Evolutionary conservation across 2,797 vertebrate species (phyloP).

Genomic region (Coranthus polyacanthus): DNA sequence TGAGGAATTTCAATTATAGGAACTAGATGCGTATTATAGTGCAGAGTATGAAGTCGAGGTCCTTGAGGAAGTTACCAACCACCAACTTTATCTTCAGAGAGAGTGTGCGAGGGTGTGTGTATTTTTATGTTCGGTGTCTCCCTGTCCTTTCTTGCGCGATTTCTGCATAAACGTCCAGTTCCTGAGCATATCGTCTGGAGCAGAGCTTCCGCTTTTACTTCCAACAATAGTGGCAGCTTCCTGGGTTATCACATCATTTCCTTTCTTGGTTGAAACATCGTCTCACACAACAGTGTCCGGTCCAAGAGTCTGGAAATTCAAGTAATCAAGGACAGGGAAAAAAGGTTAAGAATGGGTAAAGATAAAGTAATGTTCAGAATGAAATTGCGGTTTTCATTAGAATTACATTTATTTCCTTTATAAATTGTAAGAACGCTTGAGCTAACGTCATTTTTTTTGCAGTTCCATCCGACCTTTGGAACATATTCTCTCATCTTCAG

Average conservation of each 20-base stretch:
- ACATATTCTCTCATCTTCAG: conserved; percentile 38
- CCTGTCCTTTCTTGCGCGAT: conserved; percentile 37
- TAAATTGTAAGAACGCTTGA: conserved; percentile 23
- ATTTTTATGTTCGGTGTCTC: conserved; percentile 13
- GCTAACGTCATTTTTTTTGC: conserved; percentile 6
- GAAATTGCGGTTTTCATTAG: conserved; percentile 22
- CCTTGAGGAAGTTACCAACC: conserved; percentile 32
- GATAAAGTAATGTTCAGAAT: conserved; percentile 15
- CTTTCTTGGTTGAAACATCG: conserved; percentile 71
- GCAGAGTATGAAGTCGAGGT: background rate
- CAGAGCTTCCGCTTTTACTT: conserved; percentile 77
- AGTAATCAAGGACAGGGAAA: conserved; percentile 42
- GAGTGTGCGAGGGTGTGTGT: conserved; percentile 35
- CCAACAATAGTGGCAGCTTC: conserved; percentile 84
- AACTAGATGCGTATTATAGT: background rate
- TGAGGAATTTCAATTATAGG: conserved; percentile 18
- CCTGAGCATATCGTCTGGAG: conserved; percentile 69
- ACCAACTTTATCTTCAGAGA: conserved; percentile 5
- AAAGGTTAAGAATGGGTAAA: conserved; percentile 33
- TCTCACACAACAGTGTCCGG: conserved; percentile 57
- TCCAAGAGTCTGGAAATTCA: conserved; percentile 47
- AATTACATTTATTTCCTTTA: conserved; percentile 1
- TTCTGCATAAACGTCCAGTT: conserved; percentile 46
- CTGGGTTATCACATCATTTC: conserved; percentile 82
- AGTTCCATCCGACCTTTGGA: conserved; percentile 1